Conservation (phyloP, 2,888 invertebrate genomes). For the Lapara coniferarum region DNA sequence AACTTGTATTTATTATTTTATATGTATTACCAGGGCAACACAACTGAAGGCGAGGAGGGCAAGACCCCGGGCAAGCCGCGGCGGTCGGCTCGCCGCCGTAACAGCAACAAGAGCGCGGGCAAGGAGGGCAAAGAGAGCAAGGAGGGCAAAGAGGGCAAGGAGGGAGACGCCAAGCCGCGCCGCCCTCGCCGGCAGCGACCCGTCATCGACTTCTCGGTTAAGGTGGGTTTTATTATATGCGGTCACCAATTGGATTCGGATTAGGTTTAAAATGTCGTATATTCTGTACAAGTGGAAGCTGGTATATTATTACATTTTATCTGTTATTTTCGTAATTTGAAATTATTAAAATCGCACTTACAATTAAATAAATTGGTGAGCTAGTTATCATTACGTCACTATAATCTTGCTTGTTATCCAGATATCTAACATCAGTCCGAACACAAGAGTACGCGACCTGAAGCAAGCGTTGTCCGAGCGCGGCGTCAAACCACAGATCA, state of each 20-base stretch:
- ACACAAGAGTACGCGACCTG: constrained; percentile 88
- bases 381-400: neutral
- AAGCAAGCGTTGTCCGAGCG: constrained; percentile 89
- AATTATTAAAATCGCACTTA: no score
- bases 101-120: constrained; percentile 68
- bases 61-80: constrained; percentile 60
- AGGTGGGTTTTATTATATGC: constrained; percentile 62
- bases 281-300: no score
- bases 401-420: constrained; percentile 42
- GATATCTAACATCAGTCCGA: constrained; percentile 89
- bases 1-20: neutral
- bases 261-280: no score
- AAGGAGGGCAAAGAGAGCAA: constrained; percentile 53
- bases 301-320: no score
- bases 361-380: no score
- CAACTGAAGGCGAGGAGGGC: constrained; percentile 70
- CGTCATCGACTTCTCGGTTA: constrained; percentile 83
- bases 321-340: no score
- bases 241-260: no score
- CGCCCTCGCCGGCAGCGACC: constrained; percentile 67
- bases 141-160: constrained; percentile 40
- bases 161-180: constrained; percentile 51
- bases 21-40: constrained; percentile 66
- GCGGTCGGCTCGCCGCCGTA: constrained; percentile 64
- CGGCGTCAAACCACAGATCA: constrained; percentile 89